Evolutionary conservation across 2,113 vertebrate species (phyloP).

Genomic region (Rhynchopsitta pachyrhyncha): DNA sequence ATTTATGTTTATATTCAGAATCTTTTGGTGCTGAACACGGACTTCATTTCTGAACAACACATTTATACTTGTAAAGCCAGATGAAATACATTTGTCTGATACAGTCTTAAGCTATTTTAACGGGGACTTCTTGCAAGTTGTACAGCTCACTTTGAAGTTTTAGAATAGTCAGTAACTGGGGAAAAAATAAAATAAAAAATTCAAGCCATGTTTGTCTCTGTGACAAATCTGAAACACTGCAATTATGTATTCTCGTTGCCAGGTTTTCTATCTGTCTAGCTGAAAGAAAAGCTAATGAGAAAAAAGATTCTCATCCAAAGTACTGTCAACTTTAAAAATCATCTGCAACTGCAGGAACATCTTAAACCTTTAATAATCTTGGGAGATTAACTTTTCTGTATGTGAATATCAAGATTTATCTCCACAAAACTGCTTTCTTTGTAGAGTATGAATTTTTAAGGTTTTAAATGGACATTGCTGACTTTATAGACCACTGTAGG

Average conservation of each 20-base stretch:
- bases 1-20: background rate
- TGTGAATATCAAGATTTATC: constrained; percentile 10
- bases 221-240: background rate
- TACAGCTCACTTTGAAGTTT: background rate
- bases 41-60: background rate
- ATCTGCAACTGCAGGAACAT: constrained; percentile 9
- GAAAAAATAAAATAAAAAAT: background rate
- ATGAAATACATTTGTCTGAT: background rate
- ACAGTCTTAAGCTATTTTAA: background rate
- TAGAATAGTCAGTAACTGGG: background rate
- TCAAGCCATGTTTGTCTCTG: background rate
- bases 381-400: background rate
- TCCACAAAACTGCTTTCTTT: background rate
- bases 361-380: constrained; percentile 33
- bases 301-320: constrained; percentile 27
- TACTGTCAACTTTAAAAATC: constrained; percentile 29
- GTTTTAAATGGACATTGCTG: background rate
- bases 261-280: background rate
- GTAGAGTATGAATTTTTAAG: background rate
- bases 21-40: background rate
- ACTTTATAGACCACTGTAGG: background rate
- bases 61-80: background rate
- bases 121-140: background rate
- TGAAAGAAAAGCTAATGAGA: constrained; percentile 33
- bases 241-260: background rate